A percentile compares a stretch with the other conserved stretches of the same genome.
Evolutionary conservation across 2,113 vertebrate species (phyloP).

Genomic region (Arizona elegans): DNA sequence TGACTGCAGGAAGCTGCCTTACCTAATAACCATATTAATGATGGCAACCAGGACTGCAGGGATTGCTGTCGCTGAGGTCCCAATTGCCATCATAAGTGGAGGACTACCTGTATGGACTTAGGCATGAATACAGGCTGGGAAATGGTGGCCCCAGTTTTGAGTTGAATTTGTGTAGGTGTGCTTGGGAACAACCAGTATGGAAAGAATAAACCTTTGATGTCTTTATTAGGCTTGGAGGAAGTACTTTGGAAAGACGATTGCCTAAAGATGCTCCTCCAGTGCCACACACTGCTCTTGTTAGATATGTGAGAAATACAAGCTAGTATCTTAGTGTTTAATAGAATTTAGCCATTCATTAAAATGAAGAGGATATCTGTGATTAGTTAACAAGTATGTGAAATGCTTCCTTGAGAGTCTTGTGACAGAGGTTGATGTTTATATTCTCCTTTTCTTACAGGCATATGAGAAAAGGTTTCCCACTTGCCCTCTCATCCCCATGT

Average conservation of each 20-base stretch:
- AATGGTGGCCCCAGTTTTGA: constrained; percentile 11
- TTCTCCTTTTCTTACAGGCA: constrained; percentile 70
- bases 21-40: not conserved
- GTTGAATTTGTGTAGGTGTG: not conserved
- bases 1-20: not conserved
- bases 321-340: not conserved
- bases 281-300: constrained; percentile 33
- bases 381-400: not conserved
- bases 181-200: constrained; percentile 41
- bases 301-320: constrained; percentile 32
- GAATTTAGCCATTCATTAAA: constrained; percentile 19
- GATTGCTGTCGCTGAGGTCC: not conserved
- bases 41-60: not conserved
- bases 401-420: not conserved
- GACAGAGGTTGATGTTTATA: not conserved
- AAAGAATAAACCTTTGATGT: constrained; percentile 45
- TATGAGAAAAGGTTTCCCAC: constrained; percentile 92
- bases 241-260: constrained; percentile 32
- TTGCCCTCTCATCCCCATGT: constrained; percentile 91
- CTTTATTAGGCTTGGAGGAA: constrained; percentile 44
- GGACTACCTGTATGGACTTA: not conserved
- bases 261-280: constrained; percentile 33
- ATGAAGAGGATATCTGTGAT: not conserved
- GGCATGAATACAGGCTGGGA: constrained; percentile 30
- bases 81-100: not conserved